Evolutionary conservation across 2,797 vertebrate species (phyloP), one percentile per base, ranked within the genome.

Genomic region (Arrhamphus sclerolepis): DNA sequence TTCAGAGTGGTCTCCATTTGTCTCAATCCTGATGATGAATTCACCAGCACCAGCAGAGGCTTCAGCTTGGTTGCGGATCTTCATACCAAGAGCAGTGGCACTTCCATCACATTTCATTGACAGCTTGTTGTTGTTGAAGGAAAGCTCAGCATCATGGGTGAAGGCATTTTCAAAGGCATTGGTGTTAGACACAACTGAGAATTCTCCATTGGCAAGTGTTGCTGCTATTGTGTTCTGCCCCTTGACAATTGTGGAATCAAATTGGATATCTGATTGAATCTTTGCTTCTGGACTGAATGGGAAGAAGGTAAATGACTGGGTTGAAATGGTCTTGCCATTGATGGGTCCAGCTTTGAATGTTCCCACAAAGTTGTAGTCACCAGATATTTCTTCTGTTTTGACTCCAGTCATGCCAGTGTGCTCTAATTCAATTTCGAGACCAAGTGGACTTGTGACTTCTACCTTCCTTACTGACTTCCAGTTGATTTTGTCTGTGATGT

Each of bases 181-280:
- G 29, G 93, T 95, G 68, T 86, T 88, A 7, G 95, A 97, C 29
- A 71, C 61, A 64, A 97, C 0, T n/a, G 86, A 87, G 44, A 95
- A 42, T 2, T 81, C 78, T 39, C 90, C 92, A 56, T 92, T 86
- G 44, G 56, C 78, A 52, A 92, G 86, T 3, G 49, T 86, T 70
- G 80, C 93, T 61, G 61, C 71, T 41, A 98, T 78, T 70, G 80
- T 93, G 81, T 96, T 97, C 53, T 90, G 81, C 47, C 83, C 93
- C 42, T 91, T 87, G 57, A 95, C 28, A 53, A 92, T 80, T 51
- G 91, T 89, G 59, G 94, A 96, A 61, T 96, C 91, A 48, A 97
- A 54, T 42, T 87, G 86, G 58, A 96, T 34, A 47, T 56, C 75
- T 69, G 96, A 97, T 68, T 94, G 89, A 48, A 94, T 87, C 50